A percentile compares a stretch with the other conserved stretches of the same genome.
Conservation (phyloP, 2,888 invertebrate genomes). For the Yponomeuta sedellus region DNA sequence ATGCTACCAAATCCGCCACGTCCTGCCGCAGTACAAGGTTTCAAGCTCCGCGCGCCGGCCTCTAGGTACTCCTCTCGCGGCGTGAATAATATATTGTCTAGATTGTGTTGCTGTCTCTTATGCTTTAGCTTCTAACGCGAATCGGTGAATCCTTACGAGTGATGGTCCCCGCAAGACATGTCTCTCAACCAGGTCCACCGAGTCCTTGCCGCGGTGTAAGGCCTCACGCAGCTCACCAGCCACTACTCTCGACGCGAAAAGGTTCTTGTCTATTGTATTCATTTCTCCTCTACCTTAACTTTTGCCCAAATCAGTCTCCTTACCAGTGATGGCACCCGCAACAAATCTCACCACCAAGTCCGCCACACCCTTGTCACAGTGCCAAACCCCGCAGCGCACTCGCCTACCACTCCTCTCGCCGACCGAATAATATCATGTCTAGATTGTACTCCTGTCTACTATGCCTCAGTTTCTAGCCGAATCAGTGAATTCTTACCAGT, state of each 20-base stretch:
- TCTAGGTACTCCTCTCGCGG: too few species aligned
- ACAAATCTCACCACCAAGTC: too few species aligned
- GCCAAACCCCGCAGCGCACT: too few species aligned
- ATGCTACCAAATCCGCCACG: slow-evolving; percentile 77
- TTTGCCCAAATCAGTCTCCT: too few species aligned
- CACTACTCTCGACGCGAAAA: too few species aligned
- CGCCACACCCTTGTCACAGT: too few species aligned
- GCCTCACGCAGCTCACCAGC: slow-evolving; percentile 88
- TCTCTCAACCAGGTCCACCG: slow-evolving; percentile 77
- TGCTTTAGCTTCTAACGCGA: background rate
- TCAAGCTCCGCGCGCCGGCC: slow-evolving; percentile 86
- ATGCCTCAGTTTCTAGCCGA: background rate
- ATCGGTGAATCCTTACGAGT: slow-evolving; percentile 43
- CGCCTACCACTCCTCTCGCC: too few species aligned
- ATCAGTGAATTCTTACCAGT: slow-evolving; percentile 44
- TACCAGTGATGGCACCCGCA: too few species aligned
- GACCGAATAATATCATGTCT: too few species aligned
- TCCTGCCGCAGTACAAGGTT: slow-evolving; percentile 69
- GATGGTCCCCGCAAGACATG: slow-evolving; percentile 67
- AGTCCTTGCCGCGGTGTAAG: slow-evolving; percentile 66
- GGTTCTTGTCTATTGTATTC: too few species aligned
- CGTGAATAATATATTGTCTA: too few species aligned
- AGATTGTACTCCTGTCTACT: background rate
- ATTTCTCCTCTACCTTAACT: too few species aligned
- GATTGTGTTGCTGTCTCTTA: background rate